Conservation (phyloP, 2,113 vertebrate genomes). For the Oophaga pumilio region DNA sequence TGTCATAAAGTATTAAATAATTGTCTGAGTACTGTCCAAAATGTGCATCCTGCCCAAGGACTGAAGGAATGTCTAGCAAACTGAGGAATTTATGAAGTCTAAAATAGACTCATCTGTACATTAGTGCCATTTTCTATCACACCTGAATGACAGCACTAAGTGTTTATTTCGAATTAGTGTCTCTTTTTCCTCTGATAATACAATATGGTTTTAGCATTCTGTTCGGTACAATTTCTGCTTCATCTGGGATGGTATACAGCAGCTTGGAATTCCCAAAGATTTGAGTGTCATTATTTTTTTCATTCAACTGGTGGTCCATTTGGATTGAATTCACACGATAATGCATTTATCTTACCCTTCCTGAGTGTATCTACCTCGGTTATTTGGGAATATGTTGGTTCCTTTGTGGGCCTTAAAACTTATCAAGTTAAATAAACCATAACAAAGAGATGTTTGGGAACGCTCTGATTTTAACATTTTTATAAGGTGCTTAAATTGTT, state of each 20-base stretch:
- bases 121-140: constrained; percentile 89
- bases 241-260: constrained; percentile 71
- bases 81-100: constrained; percentile 75
- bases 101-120: constrained; percentile 82
- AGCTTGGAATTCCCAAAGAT: constrained; percentile 77
- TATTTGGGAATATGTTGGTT: constrained; percentile 48
- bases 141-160: constrained; percentile 84
- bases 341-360: constrained; percentile 47
- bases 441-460: not conserved
- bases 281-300: constrained; percentile 74
- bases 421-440: constrained; percentile 18
- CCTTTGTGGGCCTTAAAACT: constrained; percentile 18
- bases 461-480: constrained; percentile 14
- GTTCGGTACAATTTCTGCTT: constrained; percentile 76
- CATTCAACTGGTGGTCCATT: constrained; percentile 74
- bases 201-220: constrained; percentile 81
- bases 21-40: constrained; percentile 23
- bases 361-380: constrained; percentile 1
- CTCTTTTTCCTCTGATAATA: constrained; percentile 86
- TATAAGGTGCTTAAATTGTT: not conserved
- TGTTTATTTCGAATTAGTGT: constrained; percentile 88
- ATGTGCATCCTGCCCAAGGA: not conserved
- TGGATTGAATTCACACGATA: constrained; percentile 64
- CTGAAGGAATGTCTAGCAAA: constrained; percentile 70
- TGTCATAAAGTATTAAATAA: constrained; percentile 33